Base-by-base conservation (phyloP, 2,888 invertebrate genomes). In the Parnassius glacialis region DNA sequence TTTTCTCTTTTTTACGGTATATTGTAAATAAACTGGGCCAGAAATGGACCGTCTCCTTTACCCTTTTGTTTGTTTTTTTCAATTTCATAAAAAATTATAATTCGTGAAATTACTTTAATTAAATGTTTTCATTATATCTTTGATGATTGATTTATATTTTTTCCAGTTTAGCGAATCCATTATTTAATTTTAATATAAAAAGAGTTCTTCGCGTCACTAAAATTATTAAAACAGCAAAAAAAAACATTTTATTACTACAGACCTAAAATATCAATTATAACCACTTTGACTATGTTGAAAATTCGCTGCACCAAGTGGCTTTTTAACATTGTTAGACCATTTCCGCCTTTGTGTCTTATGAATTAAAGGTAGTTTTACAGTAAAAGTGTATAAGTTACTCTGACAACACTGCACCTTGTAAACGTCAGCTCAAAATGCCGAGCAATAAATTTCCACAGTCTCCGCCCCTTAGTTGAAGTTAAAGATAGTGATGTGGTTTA, bases 361-460 rank as follows among this genome's bases (percentile, higher is more conserved):
- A 3, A 1, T 13, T 63, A 63, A 52, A 45, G 43, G 2, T 16
- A 41, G 47, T 52, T 47, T 63, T 63, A 9, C 13, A 10, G 34
- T 52, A 43, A 12, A 16, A 7, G n/a, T 41, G 11, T 25, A 3
- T 52, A 60, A 53, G 52, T 59, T 57, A 57, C 44, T 51, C 56
- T 44, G 43, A 50, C 59, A 56, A 63, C 51, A 63, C 67, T 56
- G 70, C 55, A 65, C 64, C 65, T 67, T 70, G 74, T 73, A 73
- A 68, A 78, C 68, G 88, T 85, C 87, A 82, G 65, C 69, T 73
- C 85, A 87, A 84, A 87, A 84, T 81, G 85, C 72, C 76, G 71
- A 75, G 76, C 83, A 80, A 88, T 88, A 88, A 86, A 89, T 89
- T 82, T 73, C 70, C 64, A 70, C 64, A 70, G 74, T 70, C 83